Conservation (phyloP, 2,113 vertebrate species). For the Rhabdomys dilectus region DNA sequence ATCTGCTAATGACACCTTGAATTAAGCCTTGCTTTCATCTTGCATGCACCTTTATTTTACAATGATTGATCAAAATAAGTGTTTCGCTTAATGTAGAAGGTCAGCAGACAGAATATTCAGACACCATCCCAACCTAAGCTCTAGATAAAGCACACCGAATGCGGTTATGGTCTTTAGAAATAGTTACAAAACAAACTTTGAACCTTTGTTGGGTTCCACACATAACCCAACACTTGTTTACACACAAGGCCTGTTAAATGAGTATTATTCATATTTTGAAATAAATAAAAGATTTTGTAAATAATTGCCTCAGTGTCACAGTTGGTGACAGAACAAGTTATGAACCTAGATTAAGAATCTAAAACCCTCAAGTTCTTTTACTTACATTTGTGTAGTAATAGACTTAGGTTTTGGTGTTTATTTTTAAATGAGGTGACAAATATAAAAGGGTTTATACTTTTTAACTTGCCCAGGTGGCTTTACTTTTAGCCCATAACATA, state of each 20-base stretch:
- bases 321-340: background rate
- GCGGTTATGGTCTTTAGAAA: constrained; percentile 25
- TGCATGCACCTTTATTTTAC: background rate
- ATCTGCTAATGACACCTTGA: background rate
- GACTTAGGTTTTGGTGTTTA: background rate
- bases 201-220: background rate
- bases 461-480: constrained; percentile 41
- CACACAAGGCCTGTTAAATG: constrained; percentile 25
- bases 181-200: constrained; percentile 10
- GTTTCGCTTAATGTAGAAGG: background rate
- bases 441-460: constrained; percentile 39
- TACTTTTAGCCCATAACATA: background rate
- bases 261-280: constrained; percentile 18
- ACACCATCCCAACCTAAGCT: background rate
- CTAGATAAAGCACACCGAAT: background rate
- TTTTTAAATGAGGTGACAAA: constrained; percentile 36
- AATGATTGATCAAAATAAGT: constrained; percentile 32
- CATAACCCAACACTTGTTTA: background rate
- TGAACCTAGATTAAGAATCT: background rate
- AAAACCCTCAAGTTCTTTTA: background rate
- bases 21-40: constrained; percentile 45
- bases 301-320: background rate
- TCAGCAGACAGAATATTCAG: background rate
- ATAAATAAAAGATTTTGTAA: constrained; percentile 14
- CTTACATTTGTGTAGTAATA: background rate